Base-by-base conservation (phyloP, 2,888 invertebrate genomes). In the Orchesellides sinensis region DNA sequence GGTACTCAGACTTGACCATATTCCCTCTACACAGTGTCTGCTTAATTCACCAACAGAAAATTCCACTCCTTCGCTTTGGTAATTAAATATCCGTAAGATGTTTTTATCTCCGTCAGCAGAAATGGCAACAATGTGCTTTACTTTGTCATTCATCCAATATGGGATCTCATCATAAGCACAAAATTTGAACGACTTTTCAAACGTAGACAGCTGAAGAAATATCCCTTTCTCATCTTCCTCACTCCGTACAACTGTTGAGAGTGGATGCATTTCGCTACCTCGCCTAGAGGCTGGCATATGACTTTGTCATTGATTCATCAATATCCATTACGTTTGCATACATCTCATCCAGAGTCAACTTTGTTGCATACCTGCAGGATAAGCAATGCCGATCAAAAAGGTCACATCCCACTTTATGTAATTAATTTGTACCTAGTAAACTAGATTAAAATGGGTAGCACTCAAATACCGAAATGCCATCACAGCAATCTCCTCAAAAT, bases 1-100 rank as follows among this genome's bases (percentile, higher is more conserved):
- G 45, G 90, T 88, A 74, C 89, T 90, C 29, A 91, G 89, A 83
- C 90, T 91, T n/a, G 90, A 89, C 91, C 91, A 91, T 87, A 91
- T 89, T 0, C 90, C 90, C 70, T 88, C 86, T 1, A 87, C 84
- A 52, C 83, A 78, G 32, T 54, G 29, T 89, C 88, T 70, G 10
- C 77, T 84, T 25, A 88, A 17, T 69, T 84, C 80, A 0, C 87
- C 88, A 0, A 88, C 72, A 4, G 72, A 54, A 56, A 87, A 87
- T 32, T 86, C 84, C 0, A 87, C 85, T 10, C 87, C 87, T 1
- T 81, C 69, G 17, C 77, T 59, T 8, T 85, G 83, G 61, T 84
- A 86, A 56, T 85, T 86, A 14, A 87, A 79, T 10, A 87, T 79
- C 25, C 84, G 52, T 40, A 87, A 21, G 14, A 84, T 73, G 27